Conservation (phyloP, 2,888 invertebrate species). For the Charanyca ferruginea region DNA sequence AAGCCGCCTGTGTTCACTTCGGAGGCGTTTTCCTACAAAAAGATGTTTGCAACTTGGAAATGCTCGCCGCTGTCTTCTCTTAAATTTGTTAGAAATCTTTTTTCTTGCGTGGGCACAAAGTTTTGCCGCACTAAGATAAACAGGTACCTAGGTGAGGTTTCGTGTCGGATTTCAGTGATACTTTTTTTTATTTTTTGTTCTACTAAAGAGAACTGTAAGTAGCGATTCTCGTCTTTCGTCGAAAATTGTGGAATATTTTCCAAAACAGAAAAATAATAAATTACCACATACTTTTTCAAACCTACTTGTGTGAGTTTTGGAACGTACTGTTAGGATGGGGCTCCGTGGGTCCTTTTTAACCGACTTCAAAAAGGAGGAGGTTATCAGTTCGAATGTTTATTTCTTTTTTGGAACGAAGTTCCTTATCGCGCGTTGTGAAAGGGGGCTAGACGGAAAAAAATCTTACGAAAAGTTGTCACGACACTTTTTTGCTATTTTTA, state of each 20-base stretch:
- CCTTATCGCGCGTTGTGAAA: no score
- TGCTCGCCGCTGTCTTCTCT: conserved; percentile 43
- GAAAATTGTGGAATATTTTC: neutral
- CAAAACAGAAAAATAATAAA: neutral
- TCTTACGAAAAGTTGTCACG: no score
- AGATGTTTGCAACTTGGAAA: conserved; percentile 58
- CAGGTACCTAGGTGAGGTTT: conserved; percentile 44
- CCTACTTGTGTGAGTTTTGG: neutral
- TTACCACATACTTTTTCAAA: neutral
- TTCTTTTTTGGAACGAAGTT: no score
- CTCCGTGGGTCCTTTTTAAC: no score
- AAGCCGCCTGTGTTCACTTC: conserved; percentile 56
- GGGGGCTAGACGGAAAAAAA: no score
- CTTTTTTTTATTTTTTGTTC: conserved; percentile 24
- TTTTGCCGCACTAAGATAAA: conserved; percentile 47
- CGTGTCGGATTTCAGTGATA: conserved; percentile 1
- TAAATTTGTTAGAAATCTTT: conserved; percentile 58
- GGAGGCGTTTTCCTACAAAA: conserved; percentile 50
- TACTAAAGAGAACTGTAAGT: conserved; percentile 4
- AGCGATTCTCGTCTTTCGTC: neutral
- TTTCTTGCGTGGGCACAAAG: conserved; percentile 44
- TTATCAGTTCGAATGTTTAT: no score
- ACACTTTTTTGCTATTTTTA: no score
- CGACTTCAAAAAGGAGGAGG: no score
- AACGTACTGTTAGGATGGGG: no score